Base-by-base conservation (phyloP, 1,140 invertebrate species). In the Panulirus ornatus region DNA sequence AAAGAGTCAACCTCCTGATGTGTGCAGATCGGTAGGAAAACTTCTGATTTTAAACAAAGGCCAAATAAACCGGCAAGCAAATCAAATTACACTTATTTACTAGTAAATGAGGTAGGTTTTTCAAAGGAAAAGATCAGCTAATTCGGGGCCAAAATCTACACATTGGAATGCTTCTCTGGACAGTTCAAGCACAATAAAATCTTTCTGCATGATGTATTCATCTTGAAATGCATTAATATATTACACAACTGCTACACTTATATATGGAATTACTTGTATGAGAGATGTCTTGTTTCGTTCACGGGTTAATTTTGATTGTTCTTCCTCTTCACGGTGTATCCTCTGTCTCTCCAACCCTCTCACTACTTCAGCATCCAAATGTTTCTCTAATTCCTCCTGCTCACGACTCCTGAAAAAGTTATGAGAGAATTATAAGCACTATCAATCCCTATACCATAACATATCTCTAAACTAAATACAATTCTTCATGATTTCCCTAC, bases 341-440 rank as follows among this genome's bases (percentile, higher is more conserved):
- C 47, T 82, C 14, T 84, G 78, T 44, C 88, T 90, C 70, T 90
- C 88, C n/a, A 76, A 16, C 42, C 38, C n/a, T 16, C 47, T 73
- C 66, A 90, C 9, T 38, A 51, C 42, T 36, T 90, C 88, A n/a
- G 47, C 42, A 47, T 90, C 88, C 34, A 90, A 27, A 19, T 75
- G 47, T 63, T 70, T 83, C n/a, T 76, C 79, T 38, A 90, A 38
- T 27, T 90, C 88, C 11, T 90, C 88, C 9, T 84, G 42, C 36
- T 51, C 81, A 40, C 63, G 78, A 70, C 79, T 90, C 70, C 88
- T 90, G 71, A 38, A 75, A 38, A 47, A 40, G n/a, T n/a, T n/a
- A n/a, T n/a, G n/a, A n/a, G n/a, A n/a, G n/a, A n/a, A n/a, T n/a
- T n/a, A n/a, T n/a, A n/a, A n/a, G n/a, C n/a, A n/a, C n/a, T n/a